Evolutionary conservation across 2,113 vertebrate genomes (phyloP).

Genomic region (Ameiurus melas): DNA sequence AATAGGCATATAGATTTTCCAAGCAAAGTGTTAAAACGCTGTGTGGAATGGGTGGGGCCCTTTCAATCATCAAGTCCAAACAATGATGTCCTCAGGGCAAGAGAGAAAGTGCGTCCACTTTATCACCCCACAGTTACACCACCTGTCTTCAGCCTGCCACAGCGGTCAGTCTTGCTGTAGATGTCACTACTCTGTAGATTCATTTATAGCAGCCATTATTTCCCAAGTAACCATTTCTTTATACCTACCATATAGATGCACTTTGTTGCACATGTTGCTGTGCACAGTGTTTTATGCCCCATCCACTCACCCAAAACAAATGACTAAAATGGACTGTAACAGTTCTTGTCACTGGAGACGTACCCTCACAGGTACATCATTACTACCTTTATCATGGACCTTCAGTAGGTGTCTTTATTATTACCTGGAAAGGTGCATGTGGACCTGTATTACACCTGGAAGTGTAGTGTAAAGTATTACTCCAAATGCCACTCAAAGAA

Average conservation of each 20-base stretch:
- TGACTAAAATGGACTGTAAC: no score
- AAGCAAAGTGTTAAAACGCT: no score
- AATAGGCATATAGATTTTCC: no score
- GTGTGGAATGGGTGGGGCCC: no score
- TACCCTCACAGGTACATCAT: no score
- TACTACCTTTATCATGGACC: no score
- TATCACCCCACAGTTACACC: background rate
- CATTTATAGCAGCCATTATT: background rate
- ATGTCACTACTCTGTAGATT: background rate
- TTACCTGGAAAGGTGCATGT: background rate
- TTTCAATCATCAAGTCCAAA: slow-evolving; percentile 1
- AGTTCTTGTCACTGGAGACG: no score
- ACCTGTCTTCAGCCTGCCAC: background rate
- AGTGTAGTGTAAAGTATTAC: no score
- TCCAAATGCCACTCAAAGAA: no score
- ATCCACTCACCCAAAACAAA: background rate
- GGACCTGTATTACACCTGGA: no score
- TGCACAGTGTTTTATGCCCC: background rate
- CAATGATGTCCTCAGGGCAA: slow-evolving; percentile 6
- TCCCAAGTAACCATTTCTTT: background rate
- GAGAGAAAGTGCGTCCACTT: background rate
- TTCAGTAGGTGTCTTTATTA: no score
- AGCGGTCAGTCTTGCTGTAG: background rate
- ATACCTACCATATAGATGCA: background rate
- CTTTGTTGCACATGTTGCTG: background rate